These are phyloP conservation scores for Prietella phreatophila DNA, from an alignment of 2,113 vertebrate species.

Conservation along the genomic window DNA sequence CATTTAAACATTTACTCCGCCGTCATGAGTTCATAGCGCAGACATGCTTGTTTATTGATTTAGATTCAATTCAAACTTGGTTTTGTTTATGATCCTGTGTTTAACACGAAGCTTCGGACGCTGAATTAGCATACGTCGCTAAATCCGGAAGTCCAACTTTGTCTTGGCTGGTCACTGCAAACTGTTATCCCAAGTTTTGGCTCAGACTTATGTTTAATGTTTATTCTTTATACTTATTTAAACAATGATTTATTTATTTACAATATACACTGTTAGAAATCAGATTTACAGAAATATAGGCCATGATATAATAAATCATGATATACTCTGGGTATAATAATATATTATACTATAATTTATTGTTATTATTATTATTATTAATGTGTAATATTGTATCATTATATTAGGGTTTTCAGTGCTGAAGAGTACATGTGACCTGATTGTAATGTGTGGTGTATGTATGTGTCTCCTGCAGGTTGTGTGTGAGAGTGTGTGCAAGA, in stretches of 20 bases:
- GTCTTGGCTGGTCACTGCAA: conserved; percentile 53
- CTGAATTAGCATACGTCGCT: neutral
- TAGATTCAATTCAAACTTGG: neutral
- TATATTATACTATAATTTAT: no score
- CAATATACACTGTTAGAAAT: neutral
- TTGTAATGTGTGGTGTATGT: neutral
- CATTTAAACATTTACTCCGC: no score
- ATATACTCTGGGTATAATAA: no score
- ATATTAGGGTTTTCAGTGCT: neutral
- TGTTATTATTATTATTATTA: conserved; percentile 1
- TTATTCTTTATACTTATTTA: neutral
- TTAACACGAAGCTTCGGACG: neutral
- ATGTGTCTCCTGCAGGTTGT: conserved; percentile 2
- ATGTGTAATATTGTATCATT: neutral
- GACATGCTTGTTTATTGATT: neutral
- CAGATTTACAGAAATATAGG: neutral
- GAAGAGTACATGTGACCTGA: neutral
- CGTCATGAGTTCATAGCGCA: neutral
- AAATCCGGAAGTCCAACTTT: conserved; percentile 38
- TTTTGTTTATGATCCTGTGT: neutral
- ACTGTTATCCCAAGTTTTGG: neutral
- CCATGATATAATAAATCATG: neutral
- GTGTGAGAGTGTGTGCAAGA: conserved; percentile 61
- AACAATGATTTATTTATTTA: neutral
- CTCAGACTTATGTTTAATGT: neutral